Conservation (phyloP, 2,888 invertebrate genomes). For the Apamea crenata region DNA sequence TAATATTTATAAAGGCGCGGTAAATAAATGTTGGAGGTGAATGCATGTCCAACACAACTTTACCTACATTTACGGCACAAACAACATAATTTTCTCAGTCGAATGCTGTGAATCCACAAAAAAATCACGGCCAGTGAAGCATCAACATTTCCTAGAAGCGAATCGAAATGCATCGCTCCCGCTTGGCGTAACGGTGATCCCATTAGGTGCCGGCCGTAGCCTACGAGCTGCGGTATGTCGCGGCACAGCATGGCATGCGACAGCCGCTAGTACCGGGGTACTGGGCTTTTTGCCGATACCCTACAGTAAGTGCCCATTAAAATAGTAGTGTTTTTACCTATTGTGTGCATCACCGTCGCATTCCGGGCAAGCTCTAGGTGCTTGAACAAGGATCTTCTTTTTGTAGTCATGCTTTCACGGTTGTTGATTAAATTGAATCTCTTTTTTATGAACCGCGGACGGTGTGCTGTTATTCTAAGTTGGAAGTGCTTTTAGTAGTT, state of each 20-base stretch:
- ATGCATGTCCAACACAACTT: conserved; percentile 5
- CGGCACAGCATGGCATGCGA: conserved; percentile 58
- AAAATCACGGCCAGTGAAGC: conserved; percentile 61
- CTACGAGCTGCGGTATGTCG: conserved; percentile 60
- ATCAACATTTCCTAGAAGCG: conserved; percentile 64
- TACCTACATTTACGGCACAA: conserved; percentile 36
- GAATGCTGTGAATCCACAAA: conserved; percentile 48
- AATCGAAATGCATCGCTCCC: conserved; percentile 65
- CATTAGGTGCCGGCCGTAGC: conserved; percentile 63
- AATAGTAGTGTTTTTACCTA: conserved; percentile 62
- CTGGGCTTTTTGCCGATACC: conserved; percentile 59
- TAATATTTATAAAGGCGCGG: conserved; percentile 29
- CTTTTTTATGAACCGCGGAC: conserved; percentile 35
- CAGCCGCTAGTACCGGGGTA: conserved; percentile 45
- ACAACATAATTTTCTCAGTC: conserved; percentile 51
- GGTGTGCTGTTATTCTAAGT: conserved; percentile 28
- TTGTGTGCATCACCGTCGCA: conserved; percentile 56
- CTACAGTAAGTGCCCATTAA: conserved; percentile 60
- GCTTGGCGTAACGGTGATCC: conserved; percentile 73
- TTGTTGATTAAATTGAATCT: conserved; percentile 48
- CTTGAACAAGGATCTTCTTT: conserved; percentile 54
- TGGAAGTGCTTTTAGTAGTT: conserved; percentile 13
- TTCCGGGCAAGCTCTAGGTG: conserved; percentile 35
- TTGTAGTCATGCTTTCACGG: conserved; percentile 60
- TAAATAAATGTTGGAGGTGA: neutral